phyloP scores from a whole-genome alignment of 1,140 invertebrate genomes.

The Drosophila mojavensis region DNA sequence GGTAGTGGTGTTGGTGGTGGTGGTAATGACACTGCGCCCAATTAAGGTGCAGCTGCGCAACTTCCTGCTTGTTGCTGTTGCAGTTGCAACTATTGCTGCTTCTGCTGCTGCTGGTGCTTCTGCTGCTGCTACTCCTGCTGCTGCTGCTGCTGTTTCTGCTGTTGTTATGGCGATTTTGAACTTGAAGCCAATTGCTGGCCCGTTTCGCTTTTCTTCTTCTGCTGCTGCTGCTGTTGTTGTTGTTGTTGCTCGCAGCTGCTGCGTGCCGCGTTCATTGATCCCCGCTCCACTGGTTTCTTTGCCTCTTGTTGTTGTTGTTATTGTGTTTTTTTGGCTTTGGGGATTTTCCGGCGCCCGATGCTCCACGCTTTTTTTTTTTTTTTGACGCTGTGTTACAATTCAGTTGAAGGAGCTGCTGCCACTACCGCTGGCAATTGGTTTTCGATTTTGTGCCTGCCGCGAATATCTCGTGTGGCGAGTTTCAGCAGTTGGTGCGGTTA shows the following conservation, averaged over 20 bases:
- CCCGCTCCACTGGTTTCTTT: slow-evolving; percentile 51
- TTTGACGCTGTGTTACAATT: slow-evolving; percentile 61
- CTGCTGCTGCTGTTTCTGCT: slow-evolving; percentile 51
- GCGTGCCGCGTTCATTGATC: slow-evolving; percentile 80
- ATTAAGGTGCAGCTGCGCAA: slow-evolving; percentile 75
- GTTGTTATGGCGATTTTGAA: slow-evolving; percentile 58
- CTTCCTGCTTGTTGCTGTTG: slow-evolving; percentile 63
- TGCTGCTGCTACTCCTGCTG: slow-evolving; percentile 45
- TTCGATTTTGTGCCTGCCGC: slow-evolving; percentile 70
- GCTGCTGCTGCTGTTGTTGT: slow-evolving; percentile 44
- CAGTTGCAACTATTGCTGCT: slow-evolving; percentile 24
- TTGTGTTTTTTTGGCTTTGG: slow-evolving; percentile 46
- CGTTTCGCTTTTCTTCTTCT: slow-evolving; percentile 67
- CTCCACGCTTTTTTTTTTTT: slow-evolving; percentile 3
- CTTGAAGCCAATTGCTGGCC: slow-evolving; percentile 63
- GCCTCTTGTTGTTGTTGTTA: slow-evolving; percentile 26
- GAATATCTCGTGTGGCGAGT: slow-evolving; percentile 79
- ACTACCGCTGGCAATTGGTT: slow-evolving; percentile 40
- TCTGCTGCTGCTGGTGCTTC: slow-evolving; percentile 51
- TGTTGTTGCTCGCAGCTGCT: slow-evolving; percentile 63
- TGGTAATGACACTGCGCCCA: slow-evolving; percentile 77
- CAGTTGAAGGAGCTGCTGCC: slow-evolving; percentile 38
- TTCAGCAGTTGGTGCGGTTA: slow-evolving; percentile 65
- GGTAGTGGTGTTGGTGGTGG: slow-evolving; percentile 24
- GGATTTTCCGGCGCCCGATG: slow-evolving; percentile 69